A percentile compares a stretch with the other conserved stretches of the same genome.
Evolutionary conservation across 2,888 invertebrate species (phyloP).

Genomic region (Polydrusus cervinus): DNA sequence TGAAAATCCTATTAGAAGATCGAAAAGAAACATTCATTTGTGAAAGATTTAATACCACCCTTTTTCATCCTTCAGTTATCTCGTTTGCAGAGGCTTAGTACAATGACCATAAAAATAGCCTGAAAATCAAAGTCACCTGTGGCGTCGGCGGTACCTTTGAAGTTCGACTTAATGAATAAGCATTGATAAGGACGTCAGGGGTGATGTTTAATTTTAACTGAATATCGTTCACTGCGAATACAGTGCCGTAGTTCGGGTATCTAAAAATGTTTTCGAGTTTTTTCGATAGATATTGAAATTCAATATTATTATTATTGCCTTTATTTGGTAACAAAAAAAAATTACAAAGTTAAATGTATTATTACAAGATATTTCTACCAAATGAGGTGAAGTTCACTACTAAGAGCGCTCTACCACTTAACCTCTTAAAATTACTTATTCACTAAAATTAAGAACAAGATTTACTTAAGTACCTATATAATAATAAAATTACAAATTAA

Average conservation of each 20-base stretch:
- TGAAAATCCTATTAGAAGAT: constrained; percentile 22
- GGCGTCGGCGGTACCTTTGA: constrained; percentile 59
- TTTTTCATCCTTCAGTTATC: constrained; percentile 22
- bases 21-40: background rate
- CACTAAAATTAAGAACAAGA: too few species aligned
- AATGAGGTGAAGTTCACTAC: too few species aligned
- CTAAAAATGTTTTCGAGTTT: background rate
- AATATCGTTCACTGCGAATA: constrained; percentile 33
- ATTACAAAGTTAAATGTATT: too few species aligned
- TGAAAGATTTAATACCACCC: constrained; percentile 26
- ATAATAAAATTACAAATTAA: too few species aligned
- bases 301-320: too few species aligned
- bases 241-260: constrained; percentile 31
- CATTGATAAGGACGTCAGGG: constrained; percentile 62
- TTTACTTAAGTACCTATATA: too few species aligned
- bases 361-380: too few species aligned
- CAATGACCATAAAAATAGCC: constrained; percentile 60
- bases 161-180: constrained; percentile 56
- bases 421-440: too few species aligned
- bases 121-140: constrained; percentile 62
- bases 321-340: too few species aligned
- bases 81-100: constrained; percentile 50
- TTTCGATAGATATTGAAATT: too few species aligned
- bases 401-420: too few species aligned
- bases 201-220: constrained; percentile 55